Conservation (phyloP, 2,797 vertebrate species). For the Intellagama lesueurii region DNA sequence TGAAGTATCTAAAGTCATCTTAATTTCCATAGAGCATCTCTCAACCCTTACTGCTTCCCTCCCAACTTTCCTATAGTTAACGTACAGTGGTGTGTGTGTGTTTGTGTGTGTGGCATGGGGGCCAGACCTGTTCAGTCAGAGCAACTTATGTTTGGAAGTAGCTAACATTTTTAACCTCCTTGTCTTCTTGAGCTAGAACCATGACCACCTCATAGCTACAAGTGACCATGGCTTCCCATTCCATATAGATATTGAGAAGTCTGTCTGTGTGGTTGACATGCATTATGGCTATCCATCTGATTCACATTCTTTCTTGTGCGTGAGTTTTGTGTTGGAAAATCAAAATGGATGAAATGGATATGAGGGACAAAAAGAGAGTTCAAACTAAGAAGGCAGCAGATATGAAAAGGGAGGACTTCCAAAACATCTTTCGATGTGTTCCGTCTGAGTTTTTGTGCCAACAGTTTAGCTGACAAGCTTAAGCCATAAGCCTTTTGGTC, state of each 20-base stretch:
- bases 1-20: too few relatives aligned
- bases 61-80: background rate
- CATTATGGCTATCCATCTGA: background rate
- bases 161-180: too few relatives aligned
- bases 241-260: background rate
- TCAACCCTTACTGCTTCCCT: background rate
- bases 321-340: background rate
- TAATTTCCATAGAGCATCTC: too few relatives aligned
- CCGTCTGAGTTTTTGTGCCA: constrained; percentile 13
- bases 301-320: background rate
- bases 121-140: background rate
- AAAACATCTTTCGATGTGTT: constrained; percentile 24
- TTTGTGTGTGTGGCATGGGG: too few relatives aligned
- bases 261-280: background rate
- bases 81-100: too few relatives aligned
- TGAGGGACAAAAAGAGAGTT: background rate
- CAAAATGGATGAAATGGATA: background rate
- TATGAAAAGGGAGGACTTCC: constrained; percentile 11
- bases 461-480: constrained; percentile 8
- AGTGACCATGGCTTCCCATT: background rate
- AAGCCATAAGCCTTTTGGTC: constrained; percentile 16
- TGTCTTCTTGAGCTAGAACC: too few relatives aligned
- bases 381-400: constrained; percentile 11
- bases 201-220: background rate
- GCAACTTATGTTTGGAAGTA: too few relatives aligned